Base-by-base conservation (phyloP, 2,113 vertebrate species). In the Percina caprodes region DNA sequence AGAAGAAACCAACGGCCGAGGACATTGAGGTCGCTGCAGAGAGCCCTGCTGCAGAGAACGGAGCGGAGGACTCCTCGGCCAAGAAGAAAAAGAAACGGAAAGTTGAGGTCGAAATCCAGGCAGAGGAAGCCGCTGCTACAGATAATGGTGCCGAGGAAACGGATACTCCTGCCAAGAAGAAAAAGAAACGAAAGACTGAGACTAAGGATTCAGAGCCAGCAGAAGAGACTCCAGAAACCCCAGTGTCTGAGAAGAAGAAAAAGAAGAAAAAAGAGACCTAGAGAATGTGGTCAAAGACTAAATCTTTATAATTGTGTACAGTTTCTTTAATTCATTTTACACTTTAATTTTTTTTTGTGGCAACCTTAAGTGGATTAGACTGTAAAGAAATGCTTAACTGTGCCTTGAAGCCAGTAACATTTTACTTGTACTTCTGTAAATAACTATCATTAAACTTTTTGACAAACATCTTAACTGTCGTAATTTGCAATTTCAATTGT, bases 41-140 rank as follows among this genome's bases (percentile, higher is more conserved):
- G 26, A 6, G 15, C 1, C 60, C 78, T 2, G 33, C 30, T 0
- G 93, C 91, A 15, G 88, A 87, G 0, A 91, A 94, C 4, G 93
- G 73, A 0, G 82, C 45, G 14, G 92, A 94, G 70, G 96, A 97
- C 0, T 51, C 83, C 19, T 55, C 94, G 48, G 68, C 66, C 4
- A 93, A 96, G 89, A 94, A 96, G 94, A 95, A 96, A 89, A 95
- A 94, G 86, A 95, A 95, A 39, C 61, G 67, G 18, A 94, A 92
- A 83, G 33, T 73, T 6, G 91, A 88, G 19, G 55, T 4, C 0
- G 67, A 59, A 10, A 74, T 19, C 9, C 23, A 61, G 35, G 52
- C 23, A 3, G 77, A 81, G 3, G 84, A 79, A 12, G 58, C 63
- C 0, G 52, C 66, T 14, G 19, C 14, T 0, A 80, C 88, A 1